Evolutionary conservation across 2,797 vertebrate genomes (phyloP), one percentile per base, ranked within the genome.

Genomic region (Xenentodon cancila): DNA sequence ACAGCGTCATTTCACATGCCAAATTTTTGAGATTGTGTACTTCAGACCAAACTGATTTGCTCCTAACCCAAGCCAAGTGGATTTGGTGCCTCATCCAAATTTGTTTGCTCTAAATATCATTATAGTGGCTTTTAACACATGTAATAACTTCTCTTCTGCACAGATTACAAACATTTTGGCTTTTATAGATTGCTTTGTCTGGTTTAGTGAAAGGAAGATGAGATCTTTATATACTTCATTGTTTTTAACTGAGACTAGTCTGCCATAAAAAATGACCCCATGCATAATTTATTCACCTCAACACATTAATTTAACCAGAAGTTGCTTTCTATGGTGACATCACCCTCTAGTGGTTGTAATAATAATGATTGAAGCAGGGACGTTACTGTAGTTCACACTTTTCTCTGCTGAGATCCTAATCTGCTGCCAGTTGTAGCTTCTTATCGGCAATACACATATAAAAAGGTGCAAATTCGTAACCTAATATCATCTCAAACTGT

Each of bases 261-360:
- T 21, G 4, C 7, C 13, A 34, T 50, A 27, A 37, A 56, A 37
- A 50, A 37, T 43, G 13, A 8, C 42, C 1, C 17, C 15, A 1
- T 20, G 13, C 2, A 5, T 53, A 11, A 52, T 32, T 37, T 25
- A 6, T 45, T 45, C 5, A 52, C 17, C 2, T 53, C 12, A 17
- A 30, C 19, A 53, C 21, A 32, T 53, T 21, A 34, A 18, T 9
- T 6, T 17, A 5, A 19, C 7, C 22, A 12, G 5, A 11, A 21
- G 45, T 44, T 20, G 15, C 54, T 58, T 45, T 37, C 7, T 2
- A 22, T 44, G 21, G 20, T 58, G 44, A 34, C 27, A 49, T 45
- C 52, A 17, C 49, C 44, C 54, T 73, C 54, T 63, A 58, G 54
- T 54, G 59, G 59, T 7, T 22, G 34, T 12, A 34, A 27, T 40